Evolutionary conservation across 1,140 invertebrate genomes (phyloP).

Genomic region (Calephelis virginiensis): DNA sequence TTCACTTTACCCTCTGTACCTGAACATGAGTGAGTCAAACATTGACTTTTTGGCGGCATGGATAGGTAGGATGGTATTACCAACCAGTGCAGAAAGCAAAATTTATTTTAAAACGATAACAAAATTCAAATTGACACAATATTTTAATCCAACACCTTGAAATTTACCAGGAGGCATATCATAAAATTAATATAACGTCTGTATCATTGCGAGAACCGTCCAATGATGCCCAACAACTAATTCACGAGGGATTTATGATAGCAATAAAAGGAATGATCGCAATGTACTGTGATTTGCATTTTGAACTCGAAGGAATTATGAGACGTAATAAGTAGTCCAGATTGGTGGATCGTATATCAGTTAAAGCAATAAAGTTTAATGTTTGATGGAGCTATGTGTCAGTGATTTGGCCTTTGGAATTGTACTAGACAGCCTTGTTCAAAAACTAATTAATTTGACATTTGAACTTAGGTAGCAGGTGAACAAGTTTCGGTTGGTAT

Average conservation of each 20-base stretch:
- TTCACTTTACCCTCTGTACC: no score
- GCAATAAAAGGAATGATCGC: constrained; percentile 25
- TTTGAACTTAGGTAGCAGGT: no score
- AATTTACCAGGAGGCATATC: neutral
- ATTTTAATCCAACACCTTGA: constrained; percentile 12
- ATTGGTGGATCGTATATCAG: constrained; percentile 11
- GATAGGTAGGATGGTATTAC: no score
- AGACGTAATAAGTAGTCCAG: constrained; percentile 17
- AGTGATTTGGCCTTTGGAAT: neutral
- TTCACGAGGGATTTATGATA: constrained; percentile 18
- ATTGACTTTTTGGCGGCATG: no score
- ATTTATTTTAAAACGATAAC: no score
- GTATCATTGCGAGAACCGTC: constrained; percentile 10
- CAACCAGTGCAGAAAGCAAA: no score
- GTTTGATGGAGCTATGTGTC: neutral
- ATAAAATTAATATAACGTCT: constrained; percentile 18
- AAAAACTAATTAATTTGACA: no score
- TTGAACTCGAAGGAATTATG: constrained; percentile 18
- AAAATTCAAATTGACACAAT: constrained; percentile 3
- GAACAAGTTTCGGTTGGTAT: no score
- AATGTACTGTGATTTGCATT: constrained; percentile 16
- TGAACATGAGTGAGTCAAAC: no score
- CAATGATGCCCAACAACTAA: constrained; percentile 14
- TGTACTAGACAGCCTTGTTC: neutral
- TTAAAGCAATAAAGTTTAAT: constrained; percentile 4